These are phyloP conservation scores for Loris lydekkerianus DNA, from an alignment of 2,797 vertebrate species.

Conservation along the genomic window DNA sequence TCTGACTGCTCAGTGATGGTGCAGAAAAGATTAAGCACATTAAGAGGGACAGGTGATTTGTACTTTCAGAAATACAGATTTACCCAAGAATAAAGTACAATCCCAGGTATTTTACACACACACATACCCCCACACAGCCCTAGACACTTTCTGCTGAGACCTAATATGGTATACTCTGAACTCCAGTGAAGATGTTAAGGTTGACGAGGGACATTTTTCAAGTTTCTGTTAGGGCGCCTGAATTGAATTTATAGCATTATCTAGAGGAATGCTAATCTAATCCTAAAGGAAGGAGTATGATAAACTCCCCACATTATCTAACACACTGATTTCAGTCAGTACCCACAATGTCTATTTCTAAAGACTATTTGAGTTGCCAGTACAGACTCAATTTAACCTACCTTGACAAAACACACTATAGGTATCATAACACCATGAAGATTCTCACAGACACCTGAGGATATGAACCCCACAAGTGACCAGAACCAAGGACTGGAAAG, in stretches of 20 bases:
- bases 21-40: background rate
- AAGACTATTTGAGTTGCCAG: background rate
- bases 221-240: background rate
- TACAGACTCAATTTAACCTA: background rate
- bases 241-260: background rate
- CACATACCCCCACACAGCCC: background rate
- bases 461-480: slow-evolving; percentile 15
- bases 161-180: background rate
- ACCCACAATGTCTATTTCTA: background rate
- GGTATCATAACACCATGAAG: background rate
- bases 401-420: background rate
- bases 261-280: background rate
- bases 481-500: background rate
- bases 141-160: background rate
- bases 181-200: background rate
- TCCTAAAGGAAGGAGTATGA: background rate
- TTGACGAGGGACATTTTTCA: background rate
- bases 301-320: background rate
- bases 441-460: background rate
- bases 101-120: background rate
- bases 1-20: background rate
- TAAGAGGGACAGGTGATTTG: background rate
- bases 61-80: slow-evolving; percentile 31
- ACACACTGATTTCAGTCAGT: background rate
- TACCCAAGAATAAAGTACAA: background rate